These are phyloP conservation scores for Montipora sp. DNA, from an alignment of 64 coral and sea anemone species.

Conservation along the genomic window DNA sequence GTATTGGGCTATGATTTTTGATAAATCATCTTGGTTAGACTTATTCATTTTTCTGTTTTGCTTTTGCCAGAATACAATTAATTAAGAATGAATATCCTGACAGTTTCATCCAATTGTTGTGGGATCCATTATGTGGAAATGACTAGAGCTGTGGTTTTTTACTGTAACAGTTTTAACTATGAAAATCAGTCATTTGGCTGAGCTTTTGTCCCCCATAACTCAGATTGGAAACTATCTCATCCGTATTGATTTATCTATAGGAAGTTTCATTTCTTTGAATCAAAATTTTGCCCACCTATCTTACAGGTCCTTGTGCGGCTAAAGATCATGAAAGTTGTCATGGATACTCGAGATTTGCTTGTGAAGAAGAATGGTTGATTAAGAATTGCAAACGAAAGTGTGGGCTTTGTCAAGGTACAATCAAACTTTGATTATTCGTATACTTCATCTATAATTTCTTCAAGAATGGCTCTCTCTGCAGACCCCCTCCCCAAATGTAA, in stretches of 20 bases:
- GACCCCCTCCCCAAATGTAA: too few species aligned
- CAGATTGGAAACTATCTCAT: too few species aligned
- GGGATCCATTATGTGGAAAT: too few species aligned
- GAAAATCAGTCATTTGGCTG: background rate
- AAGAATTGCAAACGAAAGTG: slow-evolving; percentile 88
- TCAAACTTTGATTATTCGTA: background rate
- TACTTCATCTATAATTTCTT: background rate
- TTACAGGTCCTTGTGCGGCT: slow-evolving; percentile 22
- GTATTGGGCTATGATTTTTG: too few species aligned
- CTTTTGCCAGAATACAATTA: too few species aligned
- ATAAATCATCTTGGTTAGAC: too few species aligned
- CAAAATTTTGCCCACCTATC: background rate
- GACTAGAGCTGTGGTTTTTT: too few species aligned
- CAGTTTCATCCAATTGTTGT: too few species aligned
- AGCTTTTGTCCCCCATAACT: background rate
- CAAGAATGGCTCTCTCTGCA: background rate
- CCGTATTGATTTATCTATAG: background rate
- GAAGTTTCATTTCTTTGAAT: background rate
- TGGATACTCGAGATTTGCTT: slow-evolving; percentile 34
- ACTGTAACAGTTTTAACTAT: background rate
- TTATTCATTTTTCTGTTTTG: too few species aligned
- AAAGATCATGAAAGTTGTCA: slow-evolving; percentile 74
- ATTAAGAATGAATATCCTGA: too few species aligned
- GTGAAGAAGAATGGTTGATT: slow-evolving; percentile 72
- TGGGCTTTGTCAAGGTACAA: slow-evolving; percentile 59